These are phyloP conservation scores for Manis javanica DNA, from an alignment of 2,797 vertebrate species.

Conservation along the genomic window DNA sequence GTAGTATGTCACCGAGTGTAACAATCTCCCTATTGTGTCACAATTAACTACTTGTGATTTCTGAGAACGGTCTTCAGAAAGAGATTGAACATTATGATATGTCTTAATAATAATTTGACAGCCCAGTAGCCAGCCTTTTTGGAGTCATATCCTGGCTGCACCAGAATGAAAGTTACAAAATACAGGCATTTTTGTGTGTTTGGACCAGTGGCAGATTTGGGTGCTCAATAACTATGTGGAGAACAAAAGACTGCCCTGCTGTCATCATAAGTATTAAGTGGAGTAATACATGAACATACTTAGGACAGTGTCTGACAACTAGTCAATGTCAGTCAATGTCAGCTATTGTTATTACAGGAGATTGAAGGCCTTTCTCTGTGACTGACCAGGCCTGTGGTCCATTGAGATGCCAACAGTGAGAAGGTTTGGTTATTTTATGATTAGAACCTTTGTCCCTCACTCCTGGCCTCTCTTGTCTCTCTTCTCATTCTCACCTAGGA, in stretches of 20 bases:
- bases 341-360: not conserved
- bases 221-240: slow-evolving; percentile 19
- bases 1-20: not conserved
- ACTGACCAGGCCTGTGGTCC: not conserved
- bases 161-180: not conserved
- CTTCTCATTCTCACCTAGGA: not conserved
- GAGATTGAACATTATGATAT: not conserved
- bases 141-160: not conserved
- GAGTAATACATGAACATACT: not conserved
- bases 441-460: not conserved
- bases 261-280: not conserved
- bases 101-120: slow-evolving; percentile 19
- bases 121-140: not conserved
- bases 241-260: not conserved
- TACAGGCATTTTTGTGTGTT: not conserved
- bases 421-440: not conserved
- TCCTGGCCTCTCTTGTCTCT: not conserved
- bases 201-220: not conserved
- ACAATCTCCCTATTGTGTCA: not conserved
- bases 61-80: not conserved
- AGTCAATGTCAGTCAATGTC: not conserved
- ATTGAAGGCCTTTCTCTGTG: not conserved
- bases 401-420: not conserved
- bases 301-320: not conserved
- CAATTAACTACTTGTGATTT: not conserved